Conservation (phyloP, 1,140 invertebrate genomes). For the Paralvinella palmiformis region DNA sequence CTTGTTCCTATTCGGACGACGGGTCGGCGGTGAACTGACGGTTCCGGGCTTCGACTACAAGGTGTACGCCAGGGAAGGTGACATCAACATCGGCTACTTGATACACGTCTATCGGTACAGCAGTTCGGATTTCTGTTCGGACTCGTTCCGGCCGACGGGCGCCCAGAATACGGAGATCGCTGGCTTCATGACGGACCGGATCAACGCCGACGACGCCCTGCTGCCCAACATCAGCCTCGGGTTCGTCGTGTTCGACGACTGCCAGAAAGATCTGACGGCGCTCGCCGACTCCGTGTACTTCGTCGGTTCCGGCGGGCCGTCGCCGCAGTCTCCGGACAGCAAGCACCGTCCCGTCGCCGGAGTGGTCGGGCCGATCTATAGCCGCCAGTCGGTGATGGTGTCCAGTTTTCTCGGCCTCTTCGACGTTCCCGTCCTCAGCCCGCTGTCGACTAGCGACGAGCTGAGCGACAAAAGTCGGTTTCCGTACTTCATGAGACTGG, state of each 20-base stretch:
- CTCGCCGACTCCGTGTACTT: conserved; percentile 50
- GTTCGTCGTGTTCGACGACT: conserved; percentile 69
- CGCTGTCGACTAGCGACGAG: conserved; percentile 4
- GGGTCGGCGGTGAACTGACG: too few species aligned
- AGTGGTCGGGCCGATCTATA: conserved; percentile 22
- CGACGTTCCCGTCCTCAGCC: conserved; percentile 58
- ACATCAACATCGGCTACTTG: too few species aligned
- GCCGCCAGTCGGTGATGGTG: conserved; percentile 63
- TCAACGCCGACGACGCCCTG: conserved; percentile 58
- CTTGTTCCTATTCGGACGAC: too few species aligned
- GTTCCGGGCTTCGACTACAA: too few species aligned
- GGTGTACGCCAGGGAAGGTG: too few species aligned
- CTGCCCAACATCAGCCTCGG: conserved; percentile 61
- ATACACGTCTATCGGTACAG: too few species aligned
- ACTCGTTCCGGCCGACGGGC: too few species aligned
- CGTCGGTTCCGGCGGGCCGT: not conserved
- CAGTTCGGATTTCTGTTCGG: too few species aligned
- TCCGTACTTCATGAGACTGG: conserved; percentile 40
- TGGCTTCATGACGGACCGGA: too few species aligned
- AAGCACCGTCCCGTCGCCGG: conserved; percentile 24
- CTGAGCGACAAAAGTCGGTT: conserved; percentile 38
- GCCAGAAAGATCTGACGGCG: conserved; percentile 67
- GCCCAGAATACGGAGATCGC: too few species aligned
- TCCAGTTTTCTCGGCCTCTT: conserved; percentile 57
- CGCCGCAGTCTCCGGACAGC: not conserved